Conservation (phyloP, 2,113 vertebrate species). For the Eupsittula cactorum region DNA sequence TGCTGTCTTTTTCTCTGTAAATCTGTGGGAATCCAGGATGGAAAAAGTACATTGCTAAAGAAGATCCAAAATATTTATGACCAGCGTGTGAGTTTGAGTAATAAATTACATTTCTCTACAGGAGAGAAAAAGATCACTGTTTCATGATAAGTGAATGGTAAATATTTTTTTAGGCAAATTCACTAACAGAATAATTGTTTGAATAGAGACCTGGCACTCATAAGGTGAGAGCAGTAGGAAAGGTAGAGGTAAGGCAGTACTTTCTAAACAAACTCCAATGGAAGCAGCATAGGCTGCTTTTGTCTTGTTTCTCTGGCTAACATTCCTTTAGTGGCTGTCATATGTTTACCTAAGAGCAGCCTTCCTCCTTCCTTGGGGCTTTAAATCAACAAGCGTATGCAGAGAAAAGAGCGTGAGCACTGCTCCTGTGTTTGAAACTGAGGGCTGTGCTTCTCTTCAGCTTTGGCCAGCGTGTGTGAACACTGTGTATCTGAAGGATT, state of each 20-base stretch:
- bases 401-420: neutral
- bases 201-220: neutral
- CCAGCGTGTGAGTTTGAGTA: neutral
- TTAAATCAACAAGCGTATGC: neutral
- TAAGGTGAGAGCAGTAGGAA: neutral
- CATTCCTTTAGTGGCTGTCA: conserved; percentile 71
- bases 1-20: neutral
- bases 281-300: conserved; percentile 43
- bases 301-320: conserved; percentile 44
- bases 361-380: conserved; percentile 25
- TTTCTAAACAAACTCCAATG: neutral
- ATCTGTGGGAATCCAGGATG: neutral
- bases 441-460: neutral
- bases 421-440: neutral
- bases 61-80: conserved; percentile 30
- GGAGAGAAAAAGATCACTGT: conserved; percentile 1
- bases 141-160: neutral
- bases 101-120: neutral
- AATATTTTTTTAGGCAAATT: neutral
- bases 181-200: neutral
- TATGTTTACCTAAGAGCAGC: conserved; percentile 7
- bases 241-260: neutral
- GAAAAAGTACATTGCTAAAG: neutral
- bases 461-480: neutral
- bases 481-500: neutral